A percentile compares a stretch with the other conserved stretches of the same genome.
These are phyloP conservation scores for Diarsia mendica DNA, from an alignment of 2,888 invertebrate species.

Conservation along the genomic window DNA sequence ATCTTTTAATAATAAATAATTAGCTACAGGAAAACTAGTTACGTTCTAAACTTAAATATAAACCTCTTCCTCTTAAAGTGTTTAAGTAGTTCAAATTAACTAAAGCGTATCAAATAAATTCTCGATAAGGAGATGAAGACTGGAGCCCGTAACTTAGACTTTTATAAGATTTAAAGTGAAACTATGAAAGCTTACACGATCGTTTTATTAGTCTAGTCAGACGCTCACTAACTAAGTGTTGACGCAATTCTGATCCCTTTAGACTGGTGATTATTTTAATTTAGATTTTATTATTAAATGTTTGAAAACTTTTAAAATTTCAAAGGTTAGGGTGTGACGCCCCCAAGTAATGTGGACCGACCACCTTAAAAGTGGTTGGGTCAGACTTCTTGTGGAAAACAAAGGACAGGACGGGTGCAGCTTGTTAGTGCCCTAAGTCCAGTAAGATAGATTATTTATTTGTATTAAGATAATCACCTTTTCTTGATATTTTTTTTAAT, in stretches of 20 bases:
- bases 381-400: not conserved
- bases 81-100: conserved; percentile 48
- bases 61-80: conserved; percentile 13
- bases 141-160: conserved; percentile 47
- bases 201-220: conserved; percentile 34
- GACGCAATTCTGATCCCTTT: not conserved
- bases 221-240: not conserved
- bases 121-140: conserved; percentile 40
- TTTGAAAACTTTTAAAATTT: not conserved
- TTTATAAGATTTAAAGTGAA: conserved; percentile 45
- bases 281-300: not conserved
- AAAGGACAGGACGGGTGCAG: not conserved
- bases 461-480: not conserved
- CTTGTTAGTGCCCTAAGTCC: not conserved
- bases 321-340: not conserved
- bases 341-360: not conserved
- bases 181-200: conserved; percentile 34
- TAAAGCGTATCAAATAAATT: conserved; percentile 60
- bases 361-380: not conserved
- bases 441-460: not conserved
- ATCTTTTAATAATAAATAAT: not conserved
- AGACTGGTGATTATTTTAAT: not conserved
- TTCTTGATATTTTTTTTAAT: not conserved
- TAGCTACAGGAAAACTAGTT: not conserved
- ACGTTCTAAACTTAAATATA: conserved; percentile 15